Evolutionary conservation across 1,140 invertebrate genomes (phyloP).

Genomic region (Caenorhabditis tropicalis): DNA sequence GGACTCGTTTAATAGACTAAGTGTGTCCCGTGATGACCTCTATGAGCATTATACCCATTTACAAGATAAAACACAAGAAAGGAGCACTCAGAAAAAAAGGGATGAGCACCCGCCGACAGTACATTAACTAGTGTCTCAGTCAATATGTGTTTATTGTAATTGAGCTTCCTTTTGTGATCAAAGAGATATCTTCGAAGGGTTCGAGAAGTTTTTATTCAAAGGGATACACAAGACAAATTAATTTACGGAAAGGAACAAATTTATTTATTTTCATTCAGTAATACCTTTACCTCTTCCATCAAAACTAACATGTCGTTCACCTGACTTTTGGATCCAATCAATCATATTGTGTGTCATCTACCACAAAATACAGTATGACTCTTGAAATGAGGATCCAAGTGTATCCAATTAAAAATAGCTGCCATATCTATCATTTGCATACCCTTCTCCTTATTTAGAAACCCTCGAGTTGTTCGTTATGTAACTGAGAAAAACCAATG

Average conservation of each 20-base stretch:
- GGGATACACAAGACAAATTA: not conserved
- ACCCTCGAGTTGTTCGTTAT: not conserved
- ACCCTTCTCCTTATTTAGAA: not conserved
- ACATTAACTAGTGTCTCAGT: constrained; percentile 2
- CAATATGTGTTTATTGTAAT: constrained; percentile 28
- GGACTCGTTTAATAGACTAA: constrained; percentile 32
- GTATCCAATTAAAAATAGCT: not conserved
- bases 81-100: not conserved
- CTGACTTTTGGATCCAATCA: not conserved
- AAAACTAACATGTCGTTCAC: not conserved
- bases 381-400: not conserved
- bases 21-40: not conserved
- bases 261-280: not conserved
- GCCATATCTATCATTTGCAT: not conserved
- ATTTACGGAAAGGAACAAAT: too few relatives aligned
- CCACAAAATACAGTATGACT: not conserved
- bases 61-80: constrained; percentile 25
- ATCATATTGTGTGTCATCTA: not conserved
- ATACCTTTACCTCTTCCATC: not conserved
- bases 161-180: constrained; percentile 32
- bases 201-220: not conserved
- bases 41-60: not conserved
- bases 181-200: not conserved
- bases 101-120: constrained; percentile 32
- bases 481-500: not conserved